phyloP scores from a whole-genome alignment of 2,113 vertebrate species.

The Coregonus clupeaformis region DNA sequence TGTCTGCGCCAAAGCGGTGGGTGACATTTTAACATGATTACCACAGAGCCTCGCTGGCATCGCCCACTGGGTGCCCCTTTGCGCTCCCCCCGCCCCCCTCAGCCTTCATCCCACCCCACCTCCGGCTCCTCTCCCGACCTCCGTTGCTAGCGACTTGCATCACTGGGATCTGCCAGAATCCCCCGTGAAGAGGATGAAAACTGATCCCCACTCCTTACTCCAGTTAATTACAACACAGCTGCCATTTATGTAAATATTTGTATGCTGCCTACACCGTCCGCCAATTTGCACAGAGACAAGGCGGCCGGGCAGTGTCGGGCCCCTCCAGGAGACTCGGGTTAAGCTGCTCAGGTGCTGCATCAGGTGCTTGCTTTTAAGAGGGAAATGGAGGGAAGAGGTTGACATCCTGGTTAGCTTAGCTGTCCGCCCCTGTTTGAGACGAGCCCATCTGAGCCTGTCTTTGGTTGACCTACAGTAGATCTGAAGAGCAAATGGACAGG shows the following conservation, averaged over 20 bases:
- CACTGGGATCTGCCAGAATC: constrained; percentile 19
- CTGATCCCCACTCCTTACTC: constrained; percentile 20
- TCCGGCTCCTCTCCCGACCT: not conserved
- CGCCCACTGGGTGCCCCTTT: constrained; percentile 19
- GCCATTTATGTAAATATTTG: constrained; percentile 53
- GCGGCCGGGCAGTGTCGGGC: not conserved
- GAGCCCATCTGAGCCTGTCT: constrained; percentile 16
- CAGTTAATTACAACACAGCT: constrained; percentile 51
- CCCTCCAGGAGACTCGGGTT: constrained; percentile 17
- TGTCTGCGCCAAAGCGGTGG: constrained; percentile 6
- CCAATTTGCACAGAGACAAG: constrained; percentile 26
- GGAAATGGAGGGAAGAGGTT: not conserved
- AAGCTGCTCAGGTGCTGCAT: constrained; percentile 30
- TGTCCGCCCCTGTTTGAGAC: not conserved
- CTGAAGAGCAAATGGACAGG: not conserved
- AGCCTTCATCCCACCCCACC: not conserved
- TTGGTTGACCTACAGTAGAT: constrained; percentile 17
- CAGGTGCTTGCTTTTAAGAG: constrained; percentile 21
- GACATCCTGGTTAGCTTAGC: not conserved
- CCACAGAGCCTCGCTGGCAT: constrained; percentile 28
- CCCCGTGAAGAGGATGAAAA: constrained; percentile 29
- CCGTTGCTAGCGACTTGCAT: constrained; percentile 30
- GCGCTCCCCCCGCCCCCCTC: constrained; percentile 5
- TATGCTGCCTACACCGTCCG: constrained; percentile 36
- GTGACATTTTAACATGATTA: constrained; percentile 43